Base-by-base conservation (phyloP, 2,797 vertebrate species). In the Tokudaia muenninki region DNA sequence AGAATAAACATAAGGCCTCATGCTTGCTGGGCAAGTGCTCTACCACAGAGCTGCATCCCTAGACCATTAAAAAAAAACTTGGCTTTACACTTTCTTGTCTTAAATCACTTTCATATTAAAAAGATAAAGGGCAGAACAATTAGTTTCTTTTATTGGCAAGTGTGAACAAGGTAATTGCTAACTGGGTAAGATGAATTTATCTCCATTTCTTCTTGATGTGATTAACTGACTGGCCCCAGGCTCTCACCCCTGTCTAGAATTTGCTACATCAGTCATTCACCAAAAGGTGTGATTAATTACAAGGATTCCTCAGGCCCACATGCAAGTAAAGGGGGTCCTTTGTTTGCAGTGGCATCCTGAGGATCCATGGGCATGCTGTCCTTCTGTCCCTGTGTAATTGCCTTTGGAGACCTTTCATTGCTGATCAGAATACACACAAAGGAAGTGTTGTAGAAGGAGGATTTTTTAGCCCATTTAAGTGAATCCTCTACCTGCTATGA, bases 101-200 rank as follows among this genome's bases (percentile, higher is more conserved):
- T 67, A 52, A 81, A 55, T 91, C 47, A 74, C 37, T 82, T 94
- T 93, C 37, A 55, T 87, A 94, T 90, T 94, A 89, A 90, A 92
- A 37, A 81, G 63, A 70, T 88, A 88, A 92, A 16, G 14, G 19
- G 26, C 82, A 79, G 55, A 91, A 65, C 37, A 65, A 37, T 86
- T 52, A 22, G 31, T 87, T 93, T 59, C 34, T 67, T 82, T 82
- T 79, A 90, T 75, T 34, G 50, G 26, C 61, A 37, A 34, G 37
- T 78, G 21, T 89, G 87, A 92, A 78, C 19, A 31, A 91, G 19
- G 34, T 31, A 74, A 7, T 91, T 93, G 79, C 37, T 77, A 88
- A 75, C 17, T 50, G 29, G 29, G 14, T 94, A 52, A 90, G 89
- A 95, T 44, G 37, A 37, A 77, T 90, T 91, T 52, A 52, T 59